Conservation (phyloP, 2,113 vertebrate species). For the Macroglossus sobrinus region DNA sequence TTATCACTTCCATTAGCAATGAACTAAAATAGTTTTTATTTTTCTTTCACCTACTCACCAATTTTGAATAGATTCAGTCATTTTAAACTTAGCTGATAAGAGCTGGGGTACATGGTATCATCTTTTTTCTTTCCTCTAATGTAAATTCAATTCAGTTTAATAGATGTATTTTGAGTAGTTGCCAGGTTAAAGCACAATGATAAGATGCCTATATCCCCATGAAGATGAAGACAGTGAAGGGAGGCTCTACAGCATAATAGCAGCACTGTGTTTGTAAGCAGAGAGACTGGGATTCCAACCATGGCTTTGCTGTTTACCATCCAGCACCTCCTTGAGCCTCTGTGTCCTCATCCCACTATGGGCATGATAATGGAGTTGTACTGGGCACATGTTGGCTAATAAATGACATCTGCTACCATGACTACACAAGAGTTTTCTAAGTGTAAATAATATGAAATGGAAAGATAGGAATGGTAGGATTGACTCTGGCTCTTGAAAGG, state of each 20-base stretch:
- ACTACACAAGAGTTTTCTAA: background rate
- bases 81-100: constrained; percentile 9
- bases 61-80: background rate
- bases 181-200: background rate
- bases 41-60: background rate
- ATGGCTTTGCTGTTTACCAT: background rate
- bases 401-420: background rate
- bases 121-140: background rate
- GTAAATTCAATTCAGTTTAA: background rate
- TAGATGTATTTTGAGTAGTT: background rate
- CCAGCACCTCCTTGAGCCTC: background rate
- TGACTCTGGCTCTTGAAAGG: background rate
- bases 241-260: background rate
- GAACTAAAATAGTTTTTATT: background rate
- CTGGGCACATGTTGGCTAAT: background rate
- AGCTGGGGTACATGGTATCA: background rate
- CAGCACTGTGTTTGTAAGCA: background rate
- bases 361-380: background rate
- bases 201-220: background rate
- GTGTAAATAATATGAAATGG: background rate
- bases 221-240: background rate
- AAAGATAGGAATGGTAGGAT: background rate
- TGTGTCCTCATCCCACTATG: background rate
- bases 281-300: background rate
- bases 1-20: background rate